Base-by-base conservation (phyloP, 2,113 vertebrate species). In the Oncorhynchus masou region DNA sequence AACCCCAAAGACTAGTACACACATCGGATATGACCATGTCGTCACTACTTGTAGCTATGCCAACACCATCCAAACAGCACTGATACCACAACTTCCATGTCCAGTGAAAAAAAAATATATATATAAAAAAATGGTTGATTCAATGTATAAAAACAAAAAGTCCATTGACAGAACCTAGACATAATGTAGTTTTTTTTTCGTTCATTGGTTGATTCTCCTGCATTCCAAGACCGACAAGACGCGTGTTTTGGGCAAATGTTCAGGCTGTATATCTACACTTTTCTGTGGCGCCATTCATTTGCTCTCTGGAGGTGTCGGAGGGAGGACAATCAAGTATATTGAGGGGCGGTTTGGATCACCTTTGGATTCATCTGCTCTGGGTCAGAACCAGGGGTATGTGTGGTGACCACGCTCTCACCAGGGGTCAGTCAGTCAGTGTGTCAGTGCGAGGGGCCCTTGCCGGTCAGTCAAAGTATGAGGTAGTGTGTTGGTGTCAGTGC, bases 401-500 rank as follows among this genome's bases (percentile, higher is more conserved):
- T 79, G 66, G 68, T 81, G 76, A 78, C 76, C 70, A 78, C 73
- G 72, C 82, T 80, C 68, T 72, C 59, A 57, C 39, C 34, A 80
- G 76, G 69, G 74, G 73, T 8, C 2, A 76, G 79, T 80, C 75
- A 68, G 80, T 85, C 73, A 77, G 85, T 83, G 19, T 29, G 81
- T 88, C 83, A 87, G 83, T 78, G 83, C 39, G 9, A 78, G 66
- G 83, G 85, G 87, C 85, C 84, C 60, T 74, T 86, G 87, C 85
- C 88, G 85, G 89, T 88, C 86, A 85, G 86, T 90, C 84, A 87
- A 79, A 81, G 74, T 85, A 89, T 92, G 93, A 94, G 93, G 93
- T 94, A 94, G 93, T 89, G 90, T 92, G 91, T 93, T 91, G 91
- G 89, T 90, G 87, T 93, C 93, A 93, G 93, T 93, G 92, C 91